phyloP scores from a whole-genome alignment of 1,140 invertebrate genomes.

The Oppia nitens region DNA sequence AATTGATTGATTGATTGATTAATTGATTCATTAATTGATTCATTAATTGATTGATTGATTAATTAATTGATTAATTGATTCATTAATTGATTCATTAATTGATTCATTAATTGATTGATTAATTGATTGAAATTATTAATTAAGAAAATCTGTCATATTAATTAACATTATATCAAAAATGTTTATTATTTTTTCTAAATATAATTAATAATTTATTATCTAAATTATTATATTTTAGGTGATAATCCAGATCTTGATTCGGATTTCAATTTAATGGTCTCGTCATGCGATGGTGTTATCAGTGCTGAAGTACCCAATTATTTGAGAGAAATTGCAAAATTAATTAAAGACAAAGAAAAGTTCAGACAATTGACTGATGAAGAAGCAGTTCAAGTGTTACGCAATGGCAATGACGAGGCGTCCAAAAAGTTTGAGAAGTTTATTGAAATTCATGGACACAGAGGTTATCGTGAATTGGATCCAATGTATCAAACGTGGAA shows the following conservation, averaged over 20 bases:
- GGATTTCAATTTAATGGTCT: slow-evolving; percentile 43
- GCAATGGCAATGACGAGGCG: slow-evolving; percentile 20
- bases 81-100: too few species aligned
- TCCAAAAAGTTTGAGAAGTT: slow-evolving; percentile 38
- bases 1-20: too few species aligned
- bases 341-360: background rate
- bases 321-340: background rate
- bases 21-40: too few species aligned
- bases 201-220: too few species aligned
- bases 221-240: too few species aligned
- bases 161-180: too few species aligned
- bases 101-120: too few species aligned
- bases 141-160: too few species aligned
- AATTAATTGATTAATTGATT: too few species aligned
- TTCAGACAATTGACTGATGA: slow-evolving; percentile 1
- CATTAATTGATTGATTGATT: too few species aligned
- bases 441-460: slow-evolving; percentile 51
- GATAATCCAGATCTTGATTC: slow-evolving; percentile 31
- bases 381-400: background rate
- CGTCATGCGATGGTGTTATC: slow-evolving; percentile 42
- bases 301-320: slow-evolving; percentile 44
- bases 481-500: slow-evolving; percentile 45
- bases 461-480: slow-evolving; percentile 55
- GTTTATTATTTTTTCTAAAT: too few species aligned
- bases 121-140: too few species aligned